Percentiles rank a stretch among this genome's conserved stretches.
Conservation (phyloP, 2,113 vertebrate species). For the Noturus placidus region DNA sequence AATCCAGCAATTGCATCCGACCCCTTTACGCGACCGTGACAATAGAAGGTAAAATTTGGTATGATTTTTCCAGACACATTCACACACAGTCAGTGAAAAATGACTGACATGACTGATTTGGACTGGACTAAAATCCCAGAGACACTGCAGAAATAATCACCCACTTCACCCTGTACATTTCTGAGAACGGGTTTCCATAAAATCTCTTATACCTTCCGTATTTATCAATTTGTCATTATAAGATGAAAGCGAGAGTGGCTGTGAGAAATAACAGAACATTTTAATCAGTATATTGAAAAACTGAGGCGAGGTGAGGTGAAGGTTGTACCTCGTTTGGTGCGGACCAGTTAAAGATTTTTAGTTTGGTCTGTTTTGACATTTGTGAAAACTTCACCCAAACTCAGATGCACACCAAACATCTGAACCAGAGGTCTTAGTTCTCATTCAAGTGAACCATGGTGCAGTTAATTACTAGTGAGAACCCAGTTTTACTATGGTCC, state of each 20-base stretch:
- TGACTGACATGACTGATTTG: neutral
- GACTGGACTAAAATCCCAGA: neutral
- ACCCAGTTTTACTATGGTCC: neutral
- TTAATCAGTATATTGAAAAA: neutral
- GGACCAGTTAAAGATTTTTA: neutral
- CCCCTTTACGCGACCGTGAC: no score
- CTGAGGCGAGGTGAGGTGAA: no score
- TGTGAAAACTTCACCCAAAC: neutral
- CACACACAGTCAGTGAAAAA: neutral
- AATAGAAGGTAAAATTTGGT: neutral
- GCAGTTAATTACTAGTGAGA: neutral
- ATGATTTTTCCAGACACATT: neutral
- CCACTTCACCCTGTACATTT: neutral
- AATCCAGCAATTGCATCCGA: no score
- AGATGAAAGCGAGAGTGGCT: neutral
- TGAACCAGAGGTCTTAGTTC: neutral
- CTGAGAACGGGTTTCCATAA: neutral
- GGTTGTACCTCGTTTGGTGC: no score
- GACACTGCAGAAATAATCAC: neutral
- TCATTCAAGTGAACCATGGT: neutral
- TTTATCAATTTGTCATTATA: neutral
- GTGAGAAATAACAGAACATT: neutral
- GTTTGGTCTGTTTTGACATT: neutral
- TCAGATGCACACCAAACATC: neutral
- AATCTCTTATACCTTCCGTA: neutral